phyloP scores from a whole-genome alignment of 2,797 vertebrate genomes.

The Microcaecilia unicolor region DNA sequence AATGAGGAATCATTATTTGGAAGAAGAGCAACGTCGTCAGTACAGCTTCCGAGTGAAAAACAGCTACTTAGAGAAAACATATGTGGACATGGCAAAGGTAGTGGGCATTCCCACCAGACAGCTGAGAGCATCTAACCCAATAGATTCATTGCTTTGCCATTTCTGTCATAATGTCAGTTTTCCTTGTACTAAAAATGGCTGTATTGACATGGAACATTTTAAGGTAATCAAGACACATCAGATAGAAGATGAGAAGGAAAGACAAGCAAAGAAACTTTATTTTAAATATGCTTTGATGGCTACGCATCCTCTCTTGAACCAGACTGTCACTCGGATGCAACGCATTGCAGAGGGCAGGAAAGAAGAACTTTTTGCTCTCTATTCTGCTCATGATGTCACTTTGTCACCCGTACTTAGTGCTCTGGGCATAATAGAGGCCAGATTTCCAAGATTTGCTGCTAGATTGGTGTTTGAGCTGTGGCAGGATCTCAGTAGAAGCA shows the following conservation, averaged over 20 bases:
- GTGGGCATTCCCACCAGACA: slow-evolving; percentile 75
- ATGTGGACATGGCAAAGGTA: slow-evolving; percentile 75
- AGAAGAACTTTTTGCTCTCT: slow-evolving; percentile 73
- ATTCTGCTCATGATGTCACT: slow-evolving; percentile 89
- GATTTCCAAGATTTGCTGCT: slow-evolving; percentile 87
- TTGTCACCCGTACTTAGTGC: slow-evolving; percentile 87
- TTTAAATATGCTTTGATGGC: slow-evolving; percentile 78
- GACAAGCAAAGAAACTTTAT: slow-evolving; percentile 71
- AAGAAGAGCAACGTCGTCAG: slow-evolving; percentile 85
- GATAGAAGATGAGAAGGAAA: slow-evolving; percentile 79
- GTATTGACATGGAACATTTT: slow-evolving; percentile 77
- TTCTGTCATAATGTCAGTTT: slow-evolving; percentile 86
- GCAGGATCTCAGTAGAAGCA: slow-evolving; percentile 65
- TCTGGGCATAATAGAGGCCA: slow-evolving; percentile 75
- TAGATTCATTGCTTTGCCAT: slow-evolving; percentile 88
- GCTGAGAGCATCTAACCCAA: slow-evolving; percentile 82
- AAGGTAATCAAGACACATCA: slow-evolving; percentile 83
- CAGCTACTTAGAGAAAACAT: slow-evolving; percentile 69
- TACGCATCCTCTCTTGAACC: slow-evolving; percentile 83
- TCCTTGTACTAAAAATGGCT: slow-evolving; percentile 69
- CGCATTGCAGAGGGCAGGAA: slow-evolving; percentile 51
- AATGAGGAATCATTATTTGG: slow-evolving; percentile 74
- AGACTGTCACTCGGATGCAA: slow-evolving; percentile 73
- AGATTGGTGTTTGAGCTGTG: slow-evolving; percentile 90
- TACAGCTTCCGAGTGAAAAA: slow-evolving; percentile 76